A percentile compares a stretch with the other conserved stretches of the same genome.
Conservation (phyloP, 2,113 vertebrate genomes). For the Fregetta grallaria region DNA sequence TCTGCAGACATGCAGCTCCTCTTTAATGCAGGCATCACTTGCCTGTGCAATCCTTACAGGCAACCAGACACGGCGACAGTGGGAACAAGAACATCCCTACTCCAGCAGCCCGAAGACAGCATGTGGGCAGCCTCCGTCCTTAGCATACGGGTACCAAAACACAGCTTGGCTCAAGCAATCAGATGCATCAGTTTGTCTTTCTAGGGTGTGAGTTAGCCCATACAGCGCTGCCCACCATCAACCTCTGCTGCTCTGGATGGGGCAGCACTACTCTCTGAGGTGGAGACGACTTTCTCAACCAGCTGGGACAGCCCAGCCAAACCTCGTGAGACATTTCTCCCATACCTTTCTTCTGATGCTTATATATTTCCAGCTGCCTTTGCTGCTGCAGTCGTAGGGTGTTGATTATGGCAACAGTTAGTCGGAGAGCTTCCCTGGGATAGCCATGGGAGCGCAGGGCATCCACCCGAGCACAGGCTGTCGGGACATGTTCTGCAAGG, state of each 20-base stretch:
- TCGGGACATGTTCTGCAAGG: conserved; percentile 91
- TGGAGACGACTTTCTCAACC: background rate
- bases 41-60: background rate
- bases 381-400: conserved; percentile 95
- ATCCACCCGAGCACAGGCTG: conserved; percentile 95
- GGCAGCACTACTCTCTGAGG: background rate
- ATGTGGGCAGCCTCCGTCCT: background rate
- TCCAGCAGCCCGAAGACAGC: background rate
- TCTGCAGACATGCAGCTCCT: background rate
- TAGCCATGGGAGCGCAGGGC: conserved; percentile 97
- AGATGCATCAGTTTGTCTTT: background rate
- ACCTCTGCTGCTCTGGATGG: background rate
- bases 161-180: background rate
- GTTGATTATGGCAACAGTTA: conserved; percentile 96
- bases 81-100: background rate
- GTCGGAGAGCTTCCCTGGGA: conserved; percentile 93
- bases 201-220: background rate
- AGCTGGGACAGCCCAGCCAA: background rate
- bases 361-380: conserved; percentile 96
- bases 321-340: background rate
- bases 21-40: background rate
- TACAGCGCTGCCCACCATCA: background rate
- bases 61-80: background rate
- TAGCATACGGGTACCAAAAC: background rate
- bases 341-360: conserved; percentile 98